Base-by-base conservation (phyloP, 2,797 vertebrate species). In the Benthosema pterotum region DNA sequence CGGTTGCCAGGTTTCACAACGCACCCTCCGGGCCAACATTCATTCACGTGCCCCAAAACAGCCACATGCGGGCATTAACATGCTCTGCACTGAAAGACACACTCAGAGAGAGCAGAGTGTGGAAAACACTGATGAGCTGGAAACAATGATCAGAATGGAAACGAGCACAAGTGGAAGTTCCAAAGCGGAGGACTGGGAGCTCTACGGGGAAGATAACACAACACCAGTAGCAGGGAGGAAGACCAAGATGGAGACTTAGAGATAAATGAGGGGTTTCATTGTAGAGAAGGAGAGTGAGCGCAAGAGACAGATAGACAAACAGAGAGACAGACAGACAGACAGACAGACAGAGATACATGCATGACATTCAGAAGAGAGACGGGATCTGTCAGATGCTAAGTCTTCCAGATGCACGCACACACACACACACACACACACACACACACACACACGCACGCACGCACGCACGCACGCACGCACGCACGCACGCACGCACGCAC, bases 401-500 rank as follows among this genome's bases (percentile, higher is more conserved):
- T 62, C 52, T 66, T 57, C 16, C 71, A 83, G 74, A 77, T 51
- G 70, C 71, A 22, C 47, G 11, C 47, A 11, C 47, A 5, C 47
- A 3, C 47, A 3, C n/a, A 9, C 32, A 16, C 11, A 0, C 51
- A 17, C 47, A 1, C 47, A 17, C 47, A 9, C 47, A 17, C 47
- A 2, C 16, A 17, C 47, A 2, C 47, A 17, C 47, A 11, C 47
- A 49, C 47, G 4, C 47, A 49, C 47, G 11, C 47, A 42, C 15
- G 13, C 53, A 42, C 53, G 8, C 32, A 42, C 53, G 18, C 11
- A 42, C 15, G 43, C 53, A 56, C 38, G 19, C 38, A 42, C 52
- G 17, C 25, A 54, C 52, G 28, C 46, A 6, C 19, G 25, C 42
- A 11, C 14, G 18, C 9, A 54, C 19, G 4, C 19, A 46, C 16